Evolutionary conservation across 2,888 invertebrate genomes (phyloP).

Genomic region (Tenthredo notha): DNA sequence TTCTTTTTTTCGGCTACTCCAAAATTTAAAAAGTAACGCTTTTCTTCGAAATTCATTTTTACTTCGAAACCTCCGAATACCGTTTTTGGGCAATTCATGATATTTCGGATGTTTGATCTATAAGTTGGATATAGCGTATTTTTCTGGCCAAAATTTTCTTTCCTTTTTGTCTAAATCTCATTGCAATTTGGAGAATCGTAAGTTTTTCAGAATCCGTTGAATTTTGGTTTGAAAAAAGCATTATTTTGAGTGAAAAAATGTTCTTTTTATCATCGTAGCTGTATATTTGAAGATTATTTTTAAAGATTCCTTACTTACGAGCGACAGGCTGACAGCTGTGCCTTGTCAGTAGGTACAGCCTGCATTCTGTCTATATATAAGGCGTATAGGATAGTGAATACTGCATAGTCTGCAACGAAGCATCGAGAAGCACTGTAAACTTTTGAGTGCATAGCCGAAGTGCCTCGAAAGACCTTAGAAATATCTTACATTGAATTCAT

Average conservation of each 20-base stretch:
- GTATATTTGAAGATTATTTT: slow-evolving; percentile 43
- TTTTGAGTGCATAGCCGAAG: slow-evolving; percentile 43
- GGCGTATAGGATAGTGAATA: slow-evolving; percentile 23
- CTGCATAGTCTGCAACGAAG: slow-evolving; percentile 15
- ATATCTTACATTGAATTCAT: slow-evolving; percentile 5
- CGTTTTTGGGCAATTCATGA: too few species aligned
- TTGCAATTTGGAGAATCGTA: background rate
- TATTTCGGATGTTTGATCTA: too few species aligned
- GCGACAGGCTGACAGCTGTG: slow-evolving; percentile 48
- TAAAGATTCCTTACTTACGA: slow-evolving; percentile 40
- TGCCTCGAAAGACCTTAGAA: slow-evolving; percentile 25
- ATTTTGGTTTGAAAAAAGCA: background rate
- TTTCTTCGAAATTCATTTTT: too few species aligned
- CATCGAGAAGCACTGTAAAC: slow-evolving; percentile 38
- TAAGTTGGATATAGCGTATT: too few species aligned
- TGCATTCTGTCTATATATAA: slow-evolving; percentile 50
- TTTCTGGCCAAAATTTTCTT: background rate
- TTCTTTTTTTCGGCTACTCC: background rate
- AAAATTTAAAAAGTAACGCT: too few species aligned
- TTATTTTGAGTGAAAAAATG: background rate
- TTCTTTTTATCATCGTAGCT: background rate
- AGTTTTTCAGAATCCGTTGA: background rate
- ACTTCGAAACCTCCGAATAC: too few species aligned
- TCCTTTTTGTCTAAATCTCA: background rate
- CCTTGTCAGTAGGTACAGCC: slow-evolving; percentile 33